Percentiles rank a stretch among this genome's conserved stretches.
phyloP scores from a whole-genome alignment of 2,113 vertebrate species.

The Dissostichus mawsoni region DNA sequence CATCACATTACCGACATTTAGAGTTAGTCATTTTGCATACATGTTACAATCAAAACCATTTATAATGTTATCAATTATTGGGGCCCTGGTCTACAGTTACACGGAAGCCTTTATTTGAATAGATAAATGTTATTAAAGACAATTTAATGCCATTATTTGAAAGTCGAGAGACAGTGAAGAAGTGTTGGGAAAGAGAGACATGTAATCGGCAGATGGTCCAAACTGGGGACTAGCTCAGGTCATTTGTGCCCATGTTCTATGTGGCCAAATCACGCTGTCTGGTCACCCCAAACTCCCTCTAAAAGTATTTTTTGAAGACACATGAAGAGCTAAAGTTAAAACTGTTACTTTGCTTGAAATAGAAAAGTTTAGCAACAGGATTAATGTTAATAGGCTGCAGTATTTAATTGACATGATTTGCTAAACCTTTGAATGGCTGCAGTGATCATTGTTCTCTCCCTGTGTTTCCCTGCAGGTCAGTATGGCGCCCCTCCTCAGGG shows the following conservation, averaged over 20 bases:
- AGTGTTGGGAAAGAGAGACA: too few species aligned
- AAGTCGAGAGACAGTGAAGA: too few species aligned
- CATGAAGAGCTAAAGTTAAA: background rate
- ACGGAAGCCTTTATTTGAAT: background rate
- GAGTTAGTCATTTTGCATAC: background rate
- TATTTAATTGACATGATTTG: background rate
- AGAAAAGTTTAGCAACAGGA: background rate
- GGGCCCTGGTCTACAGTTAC: background rate
- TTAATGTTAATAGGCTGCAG: background rate
- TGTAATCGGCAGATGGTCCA: too few species aligned
- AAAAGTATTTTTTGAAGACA: too few species aligned
- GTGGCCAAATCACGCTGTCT: too few species aligned
- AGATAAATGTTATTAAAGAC: too few species aligned
- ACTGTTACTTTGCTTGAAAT: too few species aligned
- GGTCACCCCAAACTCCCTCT: too few species aligned
- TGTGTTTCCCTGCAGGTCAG: slow-evolving; percentile 87
- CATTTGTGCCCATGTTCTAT: too few species aligned
- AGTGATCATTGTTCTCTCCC: background rate
- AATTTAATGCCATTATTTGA: too few species aligned
- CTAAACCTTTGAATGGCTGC: background rate
- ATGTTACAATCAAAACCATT: too few species aligned
- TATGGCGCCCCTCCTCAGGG: slow-evolving; percentile 96
- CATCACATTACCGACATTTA: background rate
- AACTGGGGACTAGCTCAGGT: too few species aligned
- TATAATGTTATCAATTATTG: background rate